Evolutionary conservation across 2,888 invertebrate genomes (phyloP).

Genomic region (Tachina fera): DNA sequence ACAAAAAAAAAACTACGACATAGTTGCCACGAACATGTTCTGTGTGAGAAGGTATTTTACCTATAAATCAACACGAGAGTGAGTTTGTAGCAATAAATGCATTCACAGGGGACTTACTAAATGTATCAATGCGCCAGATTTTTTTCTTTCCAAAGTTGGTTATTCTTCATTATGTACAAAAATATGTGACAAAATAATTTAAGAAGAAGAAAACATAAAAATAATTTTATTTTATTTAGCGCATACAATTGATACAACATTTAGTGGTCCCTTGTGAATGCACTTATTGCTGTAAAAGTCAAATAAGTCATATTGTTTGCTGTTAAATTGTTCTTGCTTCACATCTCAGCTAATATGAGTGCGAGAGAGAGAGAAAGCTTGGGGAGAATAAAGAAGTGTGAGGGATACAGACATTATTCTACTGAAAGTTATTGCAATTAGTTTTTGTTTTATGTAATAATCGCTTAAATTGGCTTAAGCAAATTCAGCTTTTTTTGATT

Average conservation of each 20-base stretch:
- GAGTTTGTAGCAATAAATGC: too few species aligned
- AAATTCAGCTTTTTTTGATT: too few species aligned
- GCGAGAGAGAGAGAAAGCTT: too few species aligned
- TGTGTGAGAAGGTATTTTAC: conserved; percentile 19
- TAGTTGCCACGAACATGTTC: background rate
- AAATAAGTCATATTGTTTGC: background rate
- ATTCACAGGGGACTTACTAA: background rate
- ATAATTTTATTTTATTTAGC: background rate
- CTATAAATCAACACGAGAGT: background rate
- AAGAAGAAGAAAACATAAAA: too few species aligned
- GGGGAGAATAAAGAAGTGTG: too few species aligned
- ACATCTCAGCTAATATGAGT: too few species aligned
- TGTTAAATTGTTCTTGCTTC: background rate
- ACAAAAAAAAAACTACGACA: conserved; percentile 1
- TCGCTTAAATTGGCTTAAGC: too few species aligned
- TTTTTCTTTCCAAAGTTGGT: background rate
- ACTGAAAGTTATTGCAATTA: too few species aligned
- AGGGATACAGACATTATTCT: too few species aligned
- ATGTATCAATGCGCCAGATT: background rate
- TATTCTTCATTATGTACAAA: background rate
- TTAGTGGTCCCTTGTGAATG: background rate
- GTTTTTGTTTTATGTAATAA: too few species aligned
- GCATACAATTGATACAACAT: background rate
- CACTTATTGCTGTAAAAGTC: too few species aligned
- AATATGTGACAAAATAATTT: background rate